These are phyloP conservation scores for Mus caroli DNA, from an alignment of 2,797 vertebrate genomes.

Conservation along the genomic window DNA sequence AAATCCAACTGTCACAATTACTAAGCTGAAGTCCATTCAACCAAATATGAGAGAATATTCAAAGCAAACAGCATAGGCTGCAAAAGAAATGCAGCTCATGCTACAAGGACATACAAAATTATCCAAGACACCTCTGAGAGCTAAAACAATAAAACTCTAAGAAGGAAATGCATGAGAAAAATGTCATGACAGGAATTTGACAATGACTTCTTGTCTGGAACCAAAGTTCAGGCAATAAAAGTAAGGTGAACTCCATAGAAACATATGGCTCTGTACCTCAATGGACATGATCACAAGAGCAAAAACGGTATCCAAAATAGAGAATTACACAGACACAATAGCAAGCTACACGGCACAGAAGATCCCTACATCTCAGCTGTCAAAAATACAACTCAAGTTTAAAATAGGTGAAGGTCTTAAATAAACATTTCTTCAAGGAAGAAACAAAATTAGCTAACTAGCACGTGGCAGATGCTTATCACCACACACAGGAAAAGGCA, in stretches of 20 bases:
- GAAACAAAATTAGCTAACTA: not conserved
- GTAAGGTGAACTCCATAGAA: not conserved
- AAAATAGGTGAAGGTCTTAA: not conserved
- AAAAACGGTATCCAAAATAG: not conserved
- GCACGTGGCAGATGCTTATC: not conserved
- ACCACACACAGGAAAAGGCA: constrained; percentile 1
- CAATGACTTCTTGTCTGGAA: constrained; percentile 34
- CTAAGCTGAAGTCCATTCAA: not conserved
- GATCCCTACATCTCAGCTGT: not conserved
- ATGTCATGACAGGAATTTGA: not conserved
- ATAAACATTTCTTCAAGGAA: constrained; percentile 19
- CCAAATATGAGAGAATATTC: not conserved
- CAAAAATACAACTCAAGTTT: not conserved
- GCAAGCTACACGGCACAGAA: not conserved
- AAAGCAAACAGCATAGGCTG: not conserved
- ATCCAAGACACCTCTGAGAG: not conserved
- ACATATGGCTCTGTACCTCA: constrained; percentile 2
- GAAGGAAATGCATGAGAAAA: not conserved
- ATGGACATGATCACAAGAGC: not conserved
- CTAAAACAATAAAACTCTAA: constrained; percentile 42
- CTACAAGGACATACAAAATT: constrained; percentile 6
- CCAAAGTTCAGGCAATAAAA: constrained; percentile 5
- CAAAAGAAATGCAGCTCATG: not conserved
- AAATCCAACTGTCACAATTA: not conserved
- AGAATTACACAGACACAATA: not conserved